Evolutionary conservation across 2,888 invertebrate genomes (phyloP).

Genomic region (Zhengitettix transpicula): DNA sequence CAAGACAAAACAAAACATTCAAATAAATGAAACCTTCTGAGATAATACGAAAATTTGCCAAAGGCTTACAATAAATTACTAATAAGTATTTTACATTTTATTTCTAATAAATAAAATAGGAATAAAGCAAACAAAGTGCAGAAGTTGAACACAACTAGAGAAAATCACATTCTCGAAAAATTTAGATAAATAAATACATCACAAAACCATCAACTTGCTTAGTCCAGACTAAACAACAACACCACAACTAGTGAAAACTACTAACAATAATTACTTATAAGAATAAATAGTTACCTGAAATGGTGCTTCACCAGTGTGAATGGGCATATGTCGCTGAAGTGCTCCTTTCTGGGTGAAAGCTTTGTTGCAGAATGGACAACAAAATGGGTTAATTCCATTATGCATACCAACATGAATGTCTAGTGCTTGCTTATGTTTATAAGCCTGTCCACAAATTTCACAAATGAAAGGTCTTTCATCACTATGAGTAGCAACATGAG

Average conservation of each 20-base stretch:
- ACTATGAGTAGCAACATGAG: constrained; percentile 19
- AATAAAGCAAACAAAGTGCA: too few relatives aligned
- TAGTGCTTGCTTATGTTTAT: constrained; percentile 42
- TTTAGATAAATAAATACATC: too few relatives aligned
- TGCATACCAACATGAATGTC: constrained; percentile 43
- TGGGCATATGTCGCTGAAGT: constrained; percentile 39
- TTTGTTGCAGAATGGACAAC: constrained; percentile 40
- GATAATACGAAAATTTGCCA: too few relatives aligned
- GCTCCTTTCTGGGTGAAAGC: constrained; percentile 44
- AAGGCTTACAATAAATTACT: too few relatives aligned
- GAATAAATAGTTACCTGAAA: constrained; percentile 24
- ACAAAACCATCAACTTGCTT: too few relatives aligned
- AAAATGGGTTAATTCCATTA: constrained; percentile 26
- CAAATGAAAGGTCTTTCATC: constrained; percentile 24
- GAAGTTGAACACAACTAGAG: too few relatives aligned
- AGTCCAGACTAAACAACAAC: too few relatives aligned
- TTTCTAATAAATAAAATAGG: too few relatives aligned
- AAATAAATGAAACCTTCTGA: too few relatives aligned
- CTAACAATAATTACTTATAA: not conserved
- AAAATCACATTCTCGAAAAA: too few relatives aligned
- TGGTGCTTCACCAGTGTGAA: constrained; percentile 41
- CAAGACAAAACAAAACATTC: too few relatives aligned
- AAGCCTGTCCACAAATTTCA: constrained; percentile 39
- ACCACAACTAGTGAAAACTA: not conserved
- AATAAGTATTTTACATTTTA: too few relatives aligned